Evolutionary conservation across 1,140 invertebrate genomes (phyloP).

Genomic region (Micrasema longulum): DNA sequence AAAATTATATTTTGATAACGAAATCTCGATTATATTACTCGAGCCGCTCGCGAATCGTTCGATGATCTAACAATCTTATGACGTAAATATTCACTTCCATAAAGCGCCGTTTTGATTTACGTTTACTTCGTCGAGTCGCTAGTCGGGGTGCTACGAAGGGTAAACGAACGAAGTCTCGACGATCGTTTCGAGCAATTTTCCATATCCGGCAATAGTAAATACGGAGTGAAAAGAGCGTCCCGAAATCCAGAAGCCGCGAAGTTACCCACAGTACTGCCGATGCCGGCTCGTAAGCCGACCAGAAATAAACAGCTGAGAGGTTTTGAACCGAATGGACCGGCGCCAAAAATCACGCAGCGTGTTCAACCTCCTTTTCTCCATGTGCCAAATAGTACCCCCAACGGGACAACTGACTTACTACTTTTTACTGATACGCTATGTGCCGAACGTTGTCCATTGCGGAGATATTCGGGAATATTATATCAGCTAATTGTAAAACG

Average conservation of each 20-base stretch:
- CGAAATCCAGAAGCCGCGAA: conserved; percentile 22
- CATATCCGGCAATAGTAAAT: conserved; percentile 21
- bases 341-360: conserved; percentile 46
- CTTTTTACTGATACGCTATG: neutral
- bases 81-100: conserved; percentile 15
- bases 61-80: conserved; percentile 33
- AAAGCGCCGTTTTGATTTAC: conserved; percentile 2
- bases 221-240: conserved; percentile 36
- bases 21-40: neutral
- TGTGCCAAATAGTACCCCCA: conserved; percentile 33
- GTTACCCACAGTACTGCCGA: conserved; percentile 33
- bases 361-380: conserved; percentile 39
- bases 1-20: too few relatives aligned
- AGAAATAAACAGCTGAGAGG: conserved; percentile 54
- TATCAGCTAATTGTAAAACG: conserved; percentile 2
- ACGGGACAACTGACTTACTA: conserved; percentile 16
- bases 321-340: conserved; percentile 49
- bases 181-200: conserved; percentile 3
- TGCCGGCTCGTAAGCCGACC: conserved; percentile 43
- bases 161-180: conserved; percentile 1
- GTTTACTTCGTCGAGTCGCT: neutral
- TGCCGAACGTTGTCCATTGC: conserved; percentile 15
- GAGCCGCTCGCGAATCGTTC: conserved; percentile 24
- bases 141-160: neutral
- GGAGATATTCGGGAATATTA: conserved; percentile 1